These are phyloP conservation scores for Venturia canescens DNA, from an alignment of 1,140 invertebrate species.

Conservation along the genomic window DNA sequence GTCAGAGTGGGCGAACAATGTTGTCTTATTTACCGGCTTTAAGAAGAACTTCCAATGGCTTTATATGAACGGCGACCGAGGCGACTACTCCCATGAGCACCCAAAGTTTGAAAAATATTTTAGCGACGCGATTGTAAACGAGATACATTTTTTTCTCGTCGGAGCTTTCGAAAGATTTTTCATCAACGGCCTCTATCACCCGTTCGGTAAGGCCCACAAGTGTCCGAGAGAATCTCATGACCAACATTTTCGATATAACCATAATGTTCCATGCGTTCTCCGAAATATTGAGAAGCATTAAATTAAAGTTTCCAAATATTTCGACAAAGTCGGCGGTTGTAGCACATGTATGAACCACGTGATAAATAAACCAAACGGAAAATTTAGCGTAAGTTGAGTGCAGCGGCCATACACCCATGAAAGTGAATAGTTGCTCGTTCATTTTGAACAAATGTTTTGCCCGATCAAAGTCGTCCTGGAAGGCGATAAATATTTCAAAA, in stretches of 20 bases:
- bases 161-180: conserved; percentile 4
- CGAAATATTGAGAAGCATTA: conserved; percentile 42
- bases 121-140: conserved; percentile 47
- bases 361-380: conserved; percentile 26
- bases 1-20: too few relatives aligned
- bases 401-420: conserved; percentile 46
- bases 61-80: conserved; percentile 30
- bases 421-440: conserved; percentile 29
- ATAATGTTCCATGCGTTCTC: conserved; percentile 40
- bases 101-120: conserved; percentile 31
- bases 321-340: conserved; percentile 35
- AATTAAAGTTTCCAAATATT: conserved; percentile 35
- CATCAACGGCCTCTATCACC: conserved; percentile 21
- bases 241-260: conserved; percentile 45
- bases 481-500: neutral
- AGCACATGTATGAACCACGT: conserved; percentile 25
- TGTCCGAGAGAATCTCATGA: conserved; percentile 32
- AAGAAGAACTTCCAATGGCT: conserved; percentile 36
- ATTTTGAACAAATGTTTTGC: conserved; percentile 36
- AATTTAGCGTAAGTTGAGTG: conserved; percentile 34
- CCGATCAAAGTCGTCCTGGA: conserved; percentile 29
- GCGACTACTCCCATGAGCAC: conserved; percentile 20
- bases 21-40: conserved; percentile 36
- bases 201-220: conserved; percentile 15
- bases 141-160: conserved; percentile 46